A percentile compares a stretch with the other conserved stretches of the same genome.
Conservation (phyloP, 2,113 vertebrate genomes). For the Ellobius talpinus region DNA sequence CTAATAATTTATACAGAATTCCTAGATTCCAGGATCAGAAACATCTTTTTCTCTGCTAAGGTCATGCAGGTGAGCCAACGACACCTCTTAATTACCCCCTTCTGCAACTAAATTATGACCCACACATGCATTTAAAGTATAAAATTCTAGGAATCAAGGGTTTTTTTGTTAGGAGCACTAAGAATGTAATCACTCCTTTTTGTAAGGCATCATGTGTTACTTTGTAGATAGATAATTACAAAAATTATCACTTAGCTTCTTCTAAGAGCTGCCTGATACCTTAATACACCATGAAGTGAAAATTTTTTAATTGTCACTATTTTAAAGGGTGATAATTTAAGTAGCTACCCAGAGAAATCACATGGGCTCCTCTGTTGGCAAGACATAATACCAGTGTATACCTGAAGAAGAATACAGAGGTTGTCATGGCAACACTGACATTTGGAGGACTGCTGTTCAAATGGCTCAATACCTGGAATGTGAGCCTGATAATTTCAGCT, state of each 20-base stretch:
- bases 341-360: slow-evolving; percentile 55
- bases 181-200: slow-evolving; percentile 57
- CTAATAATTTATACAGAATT: slow-evolving; percentile 21
- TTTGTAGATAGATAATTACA: slow-evolving; percentile 75
- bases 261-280: slow-evolving; percentile 58
- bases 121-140: slow-evolving; percentile 32
- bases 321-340: slow-evolving; percentile 79
- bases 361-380: slow-evolving; percentile 41
- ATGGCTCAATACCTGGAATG: slow-evolving; percentile 32
- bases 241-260: slow-evolving; percentile 77
- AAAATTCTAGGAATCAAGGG: slow-evolving; percentile 57
- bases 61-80: neutral
- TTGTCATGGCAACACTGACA: slow-evolving; percentile 72
- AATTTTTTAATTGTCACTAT: slow-evolving; percentile 78
- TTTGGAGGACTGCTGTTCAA: slow-evolving; percentile 7
- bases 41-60: neutral
- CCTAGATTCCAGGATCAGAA: neutral
- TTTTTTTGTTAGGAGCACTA: slow-evolving; percentile 25
- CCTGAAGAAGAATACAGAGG: slow-evolving; percentile 63
- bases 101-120: slow-evolving; percentile 29
- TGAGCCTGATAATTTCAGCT: neutral
- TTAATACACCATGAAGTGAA: slow-evolving; percentile 74
- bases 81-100: neutral
- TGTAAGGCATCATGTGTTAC: slow-evolving; percentile 43
- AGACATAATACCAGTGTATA: slow-evolving; percentile 26